Conservation (phyloP, 2,113 vertebrate genomes). For the Recurvirostra avosetta region DNA sequence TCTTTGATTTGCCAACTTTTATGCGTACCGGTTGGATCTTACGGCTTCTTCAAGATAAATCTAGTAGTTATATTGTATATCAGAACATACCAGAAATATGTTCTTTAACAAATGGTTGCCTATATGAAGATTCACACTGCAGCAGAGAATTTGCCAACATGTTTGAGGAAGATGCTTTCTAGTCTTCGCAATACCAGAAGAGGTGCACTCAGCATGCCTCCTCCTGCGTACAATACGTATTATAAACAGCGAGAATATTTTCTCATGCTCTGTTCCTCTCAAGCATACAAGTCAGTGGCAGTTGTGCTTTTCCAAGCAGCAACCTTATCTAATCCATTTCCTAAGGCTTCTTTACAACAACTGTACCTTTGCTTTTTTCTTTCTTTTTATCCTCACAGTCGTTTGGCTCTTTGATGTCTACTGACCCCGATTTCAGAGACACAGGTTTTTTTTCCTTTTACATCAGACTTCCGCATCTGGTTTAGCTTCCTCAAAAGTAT, state of each 20-base stretch:
- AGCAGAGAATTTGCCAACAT: not conserved
- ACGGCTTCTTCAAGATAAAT: not conserved
- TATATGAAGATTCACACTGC: not conserved
- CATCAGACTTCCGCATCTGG: not conserved
- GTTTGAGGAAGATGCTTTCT: not conserved
- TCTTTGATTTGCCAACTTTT: not conserved
- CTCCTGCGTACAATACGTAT: not conserved
- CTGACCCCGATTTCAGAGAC: not conserved
- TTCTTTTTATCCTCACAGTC: not conserved
- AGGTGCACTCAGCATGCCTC: not conserved
- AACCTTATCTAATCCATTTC: not conserved
- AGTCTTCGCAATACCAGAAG: not conserved
- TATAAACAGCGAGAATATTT: not conserved
- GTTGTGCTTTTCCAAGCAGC: not conserved
- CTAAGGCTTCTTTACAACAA: not conserved
- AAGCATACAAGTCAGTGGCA: not conserved
- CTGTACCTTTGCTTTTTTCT: not conserved
- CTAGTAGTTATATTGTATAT: not conserved
- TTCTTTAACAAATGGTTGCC: not conserved
- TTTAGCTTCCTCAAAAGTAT: not conserved
- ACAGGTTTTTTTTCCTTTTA: not conserved
- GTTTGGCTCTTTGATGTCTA: not conserved
- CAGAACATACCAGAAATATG: not conserved
- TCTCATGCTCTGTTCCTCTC: not conserved
- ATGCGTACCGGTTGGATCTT: not conserved